phyloP scores from a whole-genome alignment of 1,140 invertebrate genomes.

The Monomorium pharaonis region DNA sequence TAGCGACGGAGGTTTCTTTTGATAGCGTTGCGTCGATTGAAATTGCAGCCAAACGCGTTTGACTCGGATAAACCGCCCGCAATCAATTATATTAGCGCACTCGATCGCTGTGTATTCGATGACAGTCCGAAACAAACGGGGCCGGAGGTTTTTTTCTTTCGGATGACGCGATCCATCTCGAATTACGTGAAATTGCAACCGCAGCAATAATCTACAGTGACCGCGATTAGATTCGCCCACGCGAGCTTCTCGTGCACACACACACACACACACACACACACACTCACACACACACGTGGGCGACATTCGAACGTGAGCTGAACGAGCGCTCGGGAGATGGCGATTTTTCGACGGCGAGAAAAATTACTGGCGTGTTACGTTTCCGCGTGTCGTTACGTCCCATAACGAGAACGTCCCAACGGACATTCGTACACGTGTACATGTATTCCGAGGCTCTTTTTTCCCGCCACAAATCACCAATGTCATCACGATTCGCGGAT shows the following conservation, averaged over 20 bases:
- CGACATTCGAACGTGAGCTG: slow-evolving; percentile 5
- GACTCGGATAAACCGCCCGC: not conserved
- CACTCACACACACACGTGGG: not conserved
- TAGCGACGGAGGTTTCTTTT: not conserved
- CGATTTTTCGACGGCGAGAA: not conserved
- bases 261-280: not conserved
- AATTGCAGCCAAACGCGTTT: not conserved
- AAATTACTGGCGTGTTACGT: not conserved
- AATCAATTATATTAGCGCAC: not conserved
- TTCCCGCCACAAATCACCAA: not conserved
- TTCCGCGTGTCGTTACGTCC: slow-evolving; percentile 1
- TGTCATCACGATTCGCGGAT: slow-evolving; percentile 3
- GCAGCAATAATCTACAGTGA: slow-evolving; percentile 4
- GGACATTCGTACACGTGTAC: not conserved
- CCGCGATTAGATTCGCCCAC: slow-evolving; percentile 7
- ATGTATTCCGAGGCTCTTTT: not conserved
- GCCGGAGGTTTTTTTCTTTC: not conserved
- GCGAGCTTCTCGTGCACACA: not conserved
- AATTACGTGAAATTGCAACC: slow-evolving; percentile 30
- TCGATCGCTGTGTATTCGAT: not conserved
- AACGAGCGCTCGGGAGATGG: not conserved
- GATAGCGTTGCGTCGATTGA: not conserved
- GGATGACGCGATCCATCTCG: not conserved
- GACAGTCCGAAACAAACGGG: not conserved
- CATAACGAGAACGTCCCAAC: slow-evolving; percentile 9